These are phyloP conservation scores for Aporophyla lueneburgensis DNA, from an alignment of 2,888 invertebrate species.

Conservation along the genomic window DNA sequence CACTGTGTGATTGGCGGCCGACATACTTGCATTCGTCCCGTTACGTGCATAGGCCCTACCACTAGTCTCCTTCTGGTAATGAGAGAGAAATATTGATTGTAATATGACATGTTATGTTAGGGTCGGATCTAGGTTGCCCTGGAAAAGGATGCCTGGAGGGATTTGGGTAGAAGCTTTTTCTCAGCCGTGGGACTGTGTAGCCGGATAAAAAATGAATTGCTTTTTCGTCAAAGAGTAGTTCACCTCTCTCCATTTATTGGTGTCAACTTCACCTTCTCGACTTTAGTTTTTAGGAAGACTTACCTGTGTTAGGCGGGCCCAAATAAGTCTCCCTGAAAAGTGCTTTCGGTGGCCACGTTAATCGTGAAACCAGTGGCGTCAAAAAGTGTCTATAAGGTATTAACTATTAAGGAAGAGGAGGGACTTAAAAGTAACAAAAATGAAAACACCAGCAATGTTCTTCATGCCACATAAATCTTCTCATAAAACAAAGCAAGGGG, in stretches of 20 bases:
- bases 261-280: too few relatives aligned
- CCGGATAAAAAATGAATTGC: too few relatives aligned
- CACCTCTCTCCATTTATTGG: neutral
- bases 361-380: neutral
- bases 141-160: too few relatives aligned
- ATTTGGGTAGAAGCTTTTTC: too few relatives aligned
- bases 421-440: neutral
- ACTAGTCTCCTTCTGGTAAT: constrained; percentile 49
- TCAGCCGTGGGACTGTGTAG: too few relatives aligned
- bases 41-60: constrained; percentile 78
- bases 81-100: neutral
- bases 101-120: too few relatives aligned
- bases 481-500: neutral
- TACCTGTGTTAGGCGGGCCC: neutral
- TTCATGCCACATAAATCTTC: neutral
- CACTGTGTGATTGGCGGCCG: constrained; percentile 83
- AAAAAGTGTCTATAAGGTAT: neutral
- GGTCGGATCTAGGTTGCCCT: too few relatives aligned
- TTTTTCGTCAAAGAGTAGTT: too few relatives aligned
- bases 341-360: neutral
- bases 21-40: constrained; percentile 84
- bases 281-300: neutral
- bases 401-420: neutral
- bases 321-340: too few relatives aligned
- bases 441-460: neutral